These are phyloP conservation scores for Nasonia longicornis DNA, from an alignment of 1,140 invertebrate genomes.

Conservation along the genomic window DNA sequence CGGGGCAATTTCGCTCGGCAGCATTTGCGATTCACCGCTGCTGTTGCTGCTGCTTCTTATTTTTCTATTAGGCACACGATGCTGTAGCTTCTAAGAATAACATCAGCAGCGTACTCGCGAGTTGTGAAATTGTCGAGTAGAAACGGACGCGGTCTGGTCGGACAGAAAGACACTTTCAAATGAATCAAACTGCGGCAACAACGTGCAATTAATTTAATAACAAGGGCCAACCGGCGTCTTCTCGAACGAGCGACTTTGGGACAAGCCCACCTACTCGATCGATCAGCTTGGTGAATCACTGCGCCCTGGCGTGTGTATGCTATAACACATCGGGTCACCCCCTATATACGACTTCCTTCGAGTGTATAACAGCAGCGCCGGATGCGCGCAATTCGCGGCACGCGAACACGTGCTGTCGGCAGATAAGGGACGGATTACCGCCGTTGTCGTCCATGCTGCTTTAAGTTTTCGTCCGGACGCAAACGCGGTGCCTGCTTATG, in stretches of 20 bases:
- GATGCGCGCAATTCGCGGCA: conserved; percentile 57
- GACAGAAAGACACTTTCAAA: neutral
- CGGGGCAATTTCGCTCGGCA: neutral
- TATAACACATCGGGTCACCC: conserved; percentile 12
- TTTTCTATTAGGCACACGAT: neutral
- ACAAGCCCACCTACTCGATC: neutral
- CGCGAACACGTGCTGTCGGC: conserved; percentile 57
- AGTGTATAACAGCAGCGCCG: conserved; percentile 35
- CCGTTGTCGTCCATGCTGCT: neutral
- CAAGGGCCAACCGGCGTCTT: neutral
- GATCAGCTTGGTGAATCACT: conserved; percentile 28
- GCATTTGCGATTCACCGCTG: neutral
- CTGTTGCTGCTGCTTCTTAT: neutral
- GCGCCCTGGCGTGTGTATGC: neutral
- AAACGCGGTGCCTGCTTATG: neutral
- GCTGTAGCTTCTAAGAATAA: too few relatives aligned
- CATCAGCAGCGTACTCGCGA: too few relatives aligned
- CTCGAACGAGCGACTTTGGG: neutral
- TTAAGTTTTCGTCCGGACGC: conserved; percentile 33
- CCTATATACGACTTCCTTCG: neutral
- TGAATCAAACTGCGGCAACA: neutral
- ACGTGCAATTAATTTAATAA: conserved; percentile 2
- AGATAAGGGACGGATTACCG: conserved; percentile 57
- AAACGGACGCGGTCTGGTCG: too few relatives aligned
- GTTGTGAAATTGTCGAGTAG: too few relatives aligned